Evolutionary conservation across 1,140 invertebrate genomes (phyloP).

Genomic region (Drosophila cardini): DNA sequence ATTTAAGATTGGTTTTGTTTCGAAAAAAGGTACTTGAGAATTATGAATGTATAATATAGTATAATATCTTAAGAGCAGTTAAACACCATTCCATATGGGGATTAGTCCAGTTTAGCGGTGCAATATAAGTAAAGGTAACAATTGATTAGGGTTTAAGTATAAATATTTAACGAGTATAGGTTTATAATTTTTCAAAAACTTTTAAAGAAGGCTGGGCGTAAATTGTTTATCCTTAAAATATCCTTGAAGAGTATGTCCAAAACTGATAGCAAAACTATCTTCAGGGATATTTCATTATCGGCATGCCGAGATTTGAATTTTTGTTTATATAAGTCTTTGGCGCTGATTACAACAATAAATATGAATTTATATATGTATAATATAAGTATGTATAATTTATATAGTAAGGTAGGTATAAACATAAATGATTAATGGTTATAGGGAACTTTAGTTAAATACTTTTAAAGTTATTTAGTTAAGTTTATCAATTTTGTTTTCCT

Average conservation of each 20-base stretch:
- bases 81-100: conserved; percentile 43
- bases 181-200: conserved; percentile 39
- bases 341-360: conserved; percentile 71
- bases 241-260: background rate
- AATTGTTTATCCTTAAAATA: conserved; percentile 9
- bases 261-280: background rate
- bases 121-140: conserved; percentile 56
- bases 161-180: conserved; percentile 49
- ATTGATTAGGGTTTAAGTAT: conserved; percentile 42
- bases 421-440: conserved; percentile 53
- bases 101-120: conserved; percentile 38
- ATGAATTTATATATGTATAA: conserved; percentile 14
- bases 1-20: conserved; percentile 63
- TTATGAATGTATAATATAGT: conserved; percentile 40
- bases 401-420: conserved; percentile 51
- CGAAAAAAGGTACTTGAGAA: conserved; percentile 79
- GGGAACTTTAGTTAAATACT: conserved; percentile 65
- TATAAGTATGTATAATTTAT: conserved; percentile 33
- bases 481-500: conserved; percentile 1
- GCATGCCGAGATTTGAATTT: conserved; percentile 12
- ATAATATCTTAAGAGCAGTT: conserved; percentile 44
- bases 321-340: conserved; percentile 71
- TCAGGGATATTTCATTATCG: background rate
- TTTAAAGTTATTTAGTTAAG: conserved; percentile 66
- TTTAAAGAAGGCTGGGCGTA: conserved; percentile 58